These are phyloP conservation scores for Archilochus colubris DNA, from an alignment of 2,113 vertebrate genomes.

Conservation along the genomic window DNA sequence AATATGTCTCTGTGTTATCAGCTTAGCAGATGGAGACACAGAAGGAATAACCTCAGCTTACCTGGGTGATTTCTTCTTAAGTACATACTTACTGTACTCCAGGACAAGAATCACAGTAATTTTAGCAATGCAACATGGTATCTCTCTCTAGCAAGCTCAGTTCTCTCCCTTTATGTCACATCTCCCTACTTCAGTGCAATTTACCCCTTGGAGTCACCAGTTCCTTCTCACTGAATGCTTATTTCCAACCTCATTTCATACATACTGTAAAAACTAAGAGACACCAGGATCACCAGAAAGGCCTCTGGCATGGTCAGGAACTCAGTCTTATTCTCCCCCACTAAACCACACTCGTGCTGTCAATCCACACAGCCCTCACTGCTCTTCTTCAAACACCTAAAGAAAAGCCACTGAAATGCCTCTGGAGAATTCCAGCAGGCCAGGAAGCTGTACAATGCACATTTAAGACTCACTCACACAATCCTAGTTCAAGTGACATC, in stretches of 20 bases:
- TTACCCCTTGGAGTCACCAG: not conserved
- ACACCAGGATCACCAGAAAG: not conserved
- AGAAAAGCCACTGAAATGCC: accelerated
- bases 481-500: not conserved
- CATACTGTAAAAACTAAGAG: not conserved
- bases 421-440: accelerated
- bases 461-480: not conserved
- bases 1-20: constrained; percentile 84
- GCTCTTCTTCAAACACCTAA: not conserved
- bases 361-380: accelerated
- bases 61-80: constrained; percentile 73
- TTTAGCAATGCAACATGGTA: not conserved
- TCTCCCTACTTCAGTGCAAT: too few relatives aligned
- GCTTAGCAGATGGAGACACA: constrained; percentile 80
- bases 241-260: not conserved
- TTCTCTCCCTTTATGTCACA: not conserved
- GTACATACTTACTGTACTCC: not conserved
- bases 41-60: constrained; percentile 76
- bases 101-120: not conserved
- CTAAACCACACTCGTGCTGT: too few relatives aligned
- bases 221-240: not conserved
- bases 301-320: not conserved
- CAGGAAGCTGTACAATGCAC: accelerated
- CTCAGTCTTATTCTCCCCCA: not conserved
- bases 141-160: not conserved